Conservation (phyloP, 30 jellyfish, hydroid and myxozoan genomes). For the Nemopilema nomurai region DNA sequence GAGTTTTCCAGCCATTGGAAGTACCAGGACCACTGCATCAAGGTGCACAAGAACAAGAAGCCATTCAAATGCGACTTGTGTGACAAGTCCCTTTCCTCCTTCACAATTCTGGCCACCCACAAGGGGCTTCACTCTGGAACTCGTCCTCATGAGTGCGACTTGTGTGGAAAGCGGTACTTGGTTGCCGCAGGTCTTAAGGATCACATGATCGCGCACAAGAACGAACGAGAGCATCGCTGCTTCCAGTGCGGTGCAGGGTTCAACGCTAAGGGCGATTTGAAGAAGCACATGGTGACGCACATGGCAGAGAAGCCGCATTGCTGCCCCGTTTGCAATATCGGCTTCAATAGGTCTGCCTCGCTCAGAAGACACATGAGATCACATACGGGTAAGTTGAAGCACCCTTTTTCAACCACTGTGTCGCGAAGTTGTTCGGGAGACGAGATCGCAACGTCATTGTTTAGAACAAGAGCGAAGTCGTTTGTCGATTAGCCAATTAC, state of each 20-base stretch:
- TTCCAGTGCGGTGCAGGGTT: slow-evolving; percentile 38
- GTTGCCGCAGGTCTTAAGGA: slow-evolving; percentile 65
- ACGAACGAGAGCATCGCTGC: slow-evolving; percentile 59
- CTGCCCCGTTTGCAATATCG: slow-evolving; percentile 39
- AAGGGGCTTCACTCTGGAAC: slow-evolving; percentile 62
- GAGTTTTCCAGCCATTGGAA: slow-evolving; percentile 66
- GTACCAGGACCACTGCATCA: slow-evolving; percentile 52
- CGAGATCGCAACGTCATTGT: too few relatives aligned
- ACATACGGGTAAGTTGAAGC: slow-evolving; percentile 30
- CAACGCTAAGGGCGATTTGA: slow-evolving; percentile 59
- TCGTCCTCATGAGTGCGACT: slow-evolving; percentile 41
- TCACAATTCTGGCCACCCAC: slow-evolving; percentile 60
- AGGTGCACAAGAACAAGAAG: slow-evolving; percentile 42
- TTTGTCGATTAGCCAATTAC: too few relatives aligned
- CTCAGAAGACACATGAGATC: slow-evolving; percentile 52
- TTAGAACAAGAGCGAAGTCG: too few relatives aligned
- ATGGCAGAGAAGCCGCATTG: slow-evolving; percentile 53
- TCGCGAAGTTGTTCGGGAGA: too few relatives aligned
- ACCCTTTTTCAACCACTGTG: neutral
- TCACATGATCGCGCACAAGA: slow-evolving; percentile 51
- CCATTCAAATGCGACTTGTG: slow-evolving; percentile 54
- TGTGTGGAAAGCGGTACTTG: slow-evolving; percentile 56
- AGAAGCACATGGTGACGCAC: slow-evolving; percentile 60
- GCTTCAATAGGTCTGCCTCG: slow-evolving; percentile 61
- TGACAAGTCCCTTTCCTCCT: slow-evolving; percentile 52